Percentiles rank a stretch among this genome's conserved stretches.
These are phyloP conservation scores for Apodemia zela DNA, from an alignment of 2,888 invertebrate genomes.

Conservation along the genomic window DNA sequence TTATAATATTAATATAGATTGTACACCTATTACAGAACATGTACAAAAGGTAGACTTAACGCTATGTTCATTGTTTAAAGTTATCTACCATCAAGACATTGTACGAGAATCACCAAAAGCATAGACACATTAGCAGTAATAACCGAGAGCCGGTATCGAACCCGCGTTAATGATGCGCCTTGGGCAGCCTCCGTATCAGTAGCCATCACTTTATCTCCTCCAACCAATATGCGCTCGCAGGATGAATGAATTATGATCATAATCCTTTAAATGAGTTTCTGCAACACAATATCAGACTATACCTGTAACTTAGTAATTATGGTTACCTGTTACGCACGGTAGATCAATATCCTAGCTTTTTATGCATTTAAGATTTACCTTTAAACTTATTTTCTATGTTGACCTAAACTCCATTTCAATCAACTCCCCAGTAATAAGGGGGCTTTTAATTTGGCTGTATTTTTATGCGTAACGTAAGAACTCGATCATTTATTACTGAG, in stretches of 20 bases:
- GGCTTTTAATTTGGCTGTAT: no score
- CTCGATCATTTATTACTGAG: no score
- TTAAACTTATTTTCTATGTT: no score
- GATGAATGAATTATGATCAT: conserved; percentile 26
- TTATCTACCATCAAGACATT: no score
- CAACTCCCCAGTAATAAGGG: no score
- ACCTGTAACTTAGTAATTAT: conserved; percentile 12
- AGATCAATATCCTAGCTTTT: conserved; percentile 1
- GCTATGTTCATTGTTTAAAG: no score
- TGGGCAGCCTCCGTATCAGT: conserved; percentile 58
- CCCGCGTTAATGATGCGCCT: conserved; percentile 64
- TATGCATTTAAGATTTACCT: background rate
- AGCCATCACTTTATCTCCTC: conserved; percentile 37
- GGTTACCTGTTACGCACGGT: background rate
- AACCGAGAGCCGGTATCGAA: conserved; percentile 55
- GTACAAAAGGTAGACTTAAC: no score
- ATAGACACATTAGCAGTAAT: conserved; percentile 48
- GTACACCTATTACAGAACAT: no score
- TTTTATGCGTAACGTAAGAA: no score
- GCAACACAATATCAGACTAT: conserved; percentile 22
- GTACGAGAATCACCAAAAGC: conserved; percentile 24
- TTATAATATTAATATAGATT: no score
- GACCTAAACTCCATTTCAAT: no score
- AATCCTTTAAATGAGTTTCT: conserved; percentile 26
- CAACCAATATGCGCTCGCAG: conserved; percentile 28